These are phyloP conservation scores for Philaethria dido DNA, from an alignment of 2,888 invertebrate genomes.

Conservation along the genomic window DNA sequence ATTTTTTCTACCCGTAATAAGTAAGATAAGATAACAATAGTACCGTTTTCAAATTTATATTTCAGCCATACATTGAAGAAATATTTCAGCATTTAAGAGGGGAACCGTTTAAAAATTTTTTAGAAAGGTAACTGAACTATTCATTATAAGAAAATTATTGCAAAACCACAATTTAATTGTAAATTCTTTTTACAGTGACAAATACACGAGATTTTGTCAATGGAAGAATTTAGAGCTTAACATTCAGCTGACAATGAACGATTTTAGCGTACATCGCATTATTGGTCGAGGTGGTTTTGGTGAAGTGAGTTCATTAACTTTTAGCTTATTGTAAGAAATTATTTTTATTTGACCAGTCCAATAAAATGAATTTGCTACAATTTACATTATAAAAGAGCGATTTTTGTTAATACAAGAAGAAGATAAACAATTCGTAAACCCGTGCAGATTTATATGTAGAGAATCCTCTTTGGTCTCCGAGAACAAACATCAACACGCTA, in stretches of 20 bases:
- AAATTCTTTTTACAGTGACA: slow-evolving; percentile 88
- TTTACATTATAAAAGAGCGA: background rate
- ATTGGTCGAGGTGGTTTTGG: slow-evolving; percentile 99
- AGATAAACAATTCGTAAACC: slow-evolving; percentile 25
- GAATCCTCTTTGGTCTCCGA: slow-evolving; percentile 38
- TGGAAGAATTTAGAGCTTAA: slow-evolving; percentile 99
- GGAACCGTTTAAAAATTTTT: slow-evolving; percentile 98
- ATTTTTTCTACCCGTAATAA: too few species aligned
- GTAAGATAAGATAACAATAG: too few species aligned
- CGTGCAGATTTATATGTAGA: slow-evolving; percentile 35
- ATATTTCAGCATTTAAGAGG: slow-evolving; percentile 98
- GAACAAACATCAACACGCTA: slow-evolving; percentile 40
- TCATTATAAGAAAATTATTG: background rate
- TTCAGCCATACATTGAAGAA: slow-evolving; percentile 99
- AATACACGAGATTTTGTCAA: slow-evolving; percentile 99
- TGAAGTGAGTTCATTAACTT: slow-evolving; percentile 82
- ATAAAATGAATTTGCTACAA: background rate
- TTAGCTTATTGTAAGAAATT: slow-evolving; percentile 7
- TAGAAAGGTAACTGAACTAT: slow-evolving; percentile 92
- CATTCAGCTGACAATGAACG: slow-evolving; percentile 99
- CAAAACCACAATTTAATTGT: slow-evolving; percentile 31
- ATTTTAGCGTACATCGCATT: slow-evolving; percentile 99
- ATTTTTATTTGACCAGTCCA: background rate
- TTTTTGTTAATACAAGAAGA: slow-evolving; percentile 1
- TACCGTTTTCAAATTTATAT: slow-evolving; percentile 58